Percentiles rank a stretch among this genome's conserved stretches.
phyloP scores from a whole-genome alignment of 2,113 vertebrate genomes.

The Hyperoodon ampullatus region DNA sequence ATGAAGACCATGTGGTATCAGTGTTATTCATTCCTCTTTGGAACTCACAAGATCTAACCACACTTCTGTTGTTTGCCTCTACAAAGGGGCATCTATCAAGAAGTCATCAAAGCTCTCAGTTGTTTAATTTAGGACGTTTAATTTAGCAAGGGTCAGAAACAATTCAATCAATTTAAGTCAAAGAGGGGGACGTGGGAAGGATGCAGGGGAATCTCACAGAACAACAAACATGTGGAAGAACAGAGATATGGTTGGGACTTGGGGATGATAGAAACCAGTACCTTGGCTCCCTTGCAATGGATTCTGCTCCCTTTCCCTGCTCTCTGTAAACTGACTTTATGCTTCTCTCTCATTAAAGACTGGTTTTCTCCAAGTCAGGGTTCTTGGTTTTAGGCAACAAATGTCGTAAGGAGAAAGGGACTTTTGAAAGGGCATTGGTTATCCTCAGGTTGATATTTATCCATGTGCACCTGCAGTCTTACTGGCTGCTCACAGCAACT shows the following conservation, averaged over 20 bases:
- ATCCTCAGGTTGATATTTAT: neutral
- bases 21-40: neutral
- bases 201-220: neutral
- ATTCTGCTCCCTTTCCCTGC: neutral
- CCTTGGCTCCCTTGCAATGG: no score
- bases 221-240: neutral
- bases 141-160: neutral
- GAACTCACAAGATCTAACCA: neutral
- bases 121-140: neutral
- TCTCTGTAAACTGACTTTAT: neutral
- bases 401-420: neutral
- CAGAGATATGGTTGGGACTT: neutral
- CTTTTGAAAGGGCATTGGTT: neutral
- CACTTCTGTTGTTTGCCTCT: neutral
- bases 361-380: neutral
- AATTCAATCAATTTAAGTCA: neutral
- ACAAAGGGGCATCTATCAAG: neutral
- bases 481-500: neutral
- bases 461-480: neutral
- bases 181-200: neutral
- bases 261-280: neutral
- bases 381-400: neutral
- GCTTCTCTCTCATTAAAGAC: neutral
- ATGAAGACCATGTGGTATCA: neutral
- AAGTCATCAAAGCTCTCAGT: neutral